Evolutionary conservation across 2,888 invertebrate species (phyloP).

Genomic region (Dynastes maya): DNA sequence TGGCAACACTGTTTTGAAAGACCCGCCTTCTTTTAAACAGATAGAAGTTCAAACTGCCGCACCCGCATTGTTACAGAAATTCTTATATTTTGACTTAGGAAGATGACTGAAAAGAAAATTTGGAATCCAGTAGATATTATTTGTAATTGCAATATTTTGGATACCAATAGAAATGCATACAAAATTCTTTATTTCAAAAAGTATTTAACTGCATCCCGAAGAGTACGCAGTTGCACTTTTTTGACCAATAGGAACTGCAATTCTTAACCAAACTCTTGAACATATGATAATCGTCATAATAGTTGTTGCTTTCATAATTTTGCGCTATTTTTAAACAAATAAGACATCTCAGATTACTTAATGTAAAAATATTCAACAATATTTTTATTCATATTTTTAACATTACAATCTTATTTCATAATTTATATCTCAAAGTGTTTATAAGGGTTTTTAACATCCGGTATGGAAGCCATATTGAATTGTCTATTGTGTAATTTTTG

Average conservation of each 20-base stretch:
- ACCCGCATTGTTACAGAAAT: too few species aligned
- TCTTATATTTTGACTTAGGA: too few species aligned
- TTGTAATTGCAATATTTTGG: too few species aligned
- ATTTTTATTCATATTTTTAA: background rate
- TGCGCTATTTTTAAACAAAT: background rate
- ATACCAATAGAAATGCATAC: too few species aligned
- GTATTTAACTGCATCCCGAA: too few species aligned
- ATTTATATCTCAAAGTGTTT: background rate
- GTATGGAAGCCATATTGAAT: conserved; percentile 42
- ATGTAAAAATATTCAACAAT: background rate
- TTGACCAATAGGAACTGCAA: background rate
- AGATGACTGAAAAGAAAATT: too few species aligned
- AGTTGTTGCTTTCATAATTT: conserved; percentile 18
- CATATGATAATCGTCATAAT: conserved; percentile 19
- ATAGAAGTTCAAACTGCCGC: too few species aligned
- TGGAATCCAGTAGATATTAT: too few species aligned
- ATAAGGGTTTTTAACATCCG: conserved; percentile 15
- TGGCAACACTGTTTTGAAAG: too few species aligned
- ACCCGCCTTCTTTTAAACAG: too few species aligned
- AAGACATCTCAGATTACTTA: background rate
- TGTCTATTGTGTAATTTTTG: conserved; percentile 50
- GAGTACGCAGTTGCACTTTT: too few species aligned
- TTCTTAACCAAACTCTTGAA: background rate
- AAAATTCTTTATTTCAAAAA: too few species aligned
- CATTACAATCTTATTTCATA: background rate